These are phyloP conservation scores for Equus przewalskii DNA, from an alignment of 2,113 vertebrate genomes.

Conservation along the genomic window DNA sequence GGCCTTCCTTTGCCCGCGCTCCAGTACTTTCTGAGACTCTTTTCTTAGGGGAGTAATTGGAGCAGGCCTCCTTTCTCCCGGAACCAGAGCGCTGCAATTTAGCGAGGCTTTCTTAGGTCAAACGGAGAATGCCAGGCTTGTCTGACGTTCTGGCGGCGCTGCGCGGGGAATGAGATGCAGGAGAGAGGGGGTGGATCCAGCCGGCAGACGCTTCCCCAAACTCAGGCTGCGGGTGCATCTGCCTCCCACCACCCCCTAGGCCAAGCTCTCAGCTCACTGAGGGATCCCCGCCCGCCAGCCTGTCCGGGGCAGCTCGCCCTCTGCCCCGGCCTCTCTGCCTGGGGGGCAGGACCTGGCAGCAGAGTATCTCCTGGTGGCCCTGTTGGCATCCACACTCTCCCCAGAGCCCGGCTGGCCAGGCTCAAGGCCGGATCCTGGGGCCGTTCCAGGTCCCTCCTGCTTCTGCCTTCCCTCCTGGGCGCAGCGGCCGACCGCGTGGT, in stretches of 20 bases:
- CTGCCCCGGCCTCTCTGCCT: background rate
- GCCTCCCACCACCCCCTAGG: background rate
- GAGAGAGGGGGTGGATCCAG: background rate
- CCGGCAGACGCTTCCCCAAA: background rate
- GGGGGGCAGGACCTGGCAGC: background rate
- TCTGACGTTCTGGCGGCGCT: background rate
- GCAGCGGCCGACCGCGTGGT: background rate
- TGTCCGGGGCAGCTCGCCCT: background rate
- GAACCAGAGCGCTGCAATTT: background rate
- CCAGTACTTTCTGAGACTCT: background rate
- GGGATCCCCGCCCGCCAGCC: fast-evolving
- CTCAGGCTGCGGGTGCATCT: background rate
- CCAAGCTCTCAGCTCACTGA: background rate
- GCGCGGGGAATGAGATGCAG: background rate
- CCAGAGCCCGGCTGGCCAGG: background rate
- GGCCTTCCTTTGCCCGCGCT: background rate
- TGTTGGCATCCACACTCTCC: background rate
- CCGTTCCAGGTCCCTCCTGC: background rate
- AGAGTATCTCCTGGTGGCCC: background rate
- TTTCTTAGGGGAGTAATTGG: constrained; percentile 68
- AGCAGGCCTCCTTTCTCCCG: constrained; percentile 16
- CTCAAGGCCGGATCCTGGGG: background rate
- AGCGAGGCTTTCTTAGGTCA: background rate
- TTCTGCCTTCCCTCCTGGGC: fast-evolving
- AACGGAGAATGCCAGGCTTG: constrained; percentile 52